Evolutionary conservation across 1,140 invertebrate genomes (phyloP).

Genomic region (Zaprionus africanus): DNA sequence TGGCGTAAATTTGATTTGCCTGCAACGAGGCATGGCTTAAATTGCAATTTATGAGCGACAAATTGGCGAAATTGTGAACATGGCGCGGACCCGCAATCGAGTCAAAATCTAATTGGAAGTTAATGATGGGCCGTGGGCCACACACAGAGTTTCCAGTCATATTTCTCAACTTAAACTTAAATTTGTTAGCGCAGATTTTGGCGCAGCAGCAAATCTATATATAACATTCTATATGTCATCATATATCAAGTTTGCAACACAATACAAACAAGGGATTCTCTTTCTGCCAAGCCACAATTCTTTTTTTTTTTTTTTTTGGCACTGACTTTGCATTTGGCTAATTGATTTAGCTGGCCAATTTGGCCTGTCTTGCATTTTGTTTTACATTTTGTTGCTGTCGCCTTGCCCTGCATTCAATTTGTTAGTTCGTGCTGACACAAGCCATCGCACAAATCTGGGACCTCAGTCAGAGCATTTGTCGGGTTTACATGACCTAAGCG

Average conservation of each 20-base stretch:
- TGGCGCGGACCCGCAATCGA: constrained; percentile 42
- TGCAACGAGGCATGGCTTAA: constrained; percentile 45
- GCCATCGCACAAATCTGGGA: constrained; percentile 62
- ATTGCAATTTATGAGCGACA: constrained; percentile 78
- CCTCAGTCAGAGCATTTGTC: constrained; percentile 58
- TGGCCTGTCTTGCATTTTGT: constrained; percentile 31
- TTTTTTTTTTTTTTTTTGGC: constrained; percentile 52
- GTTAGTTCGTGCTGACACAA: constrained; percentile 47
- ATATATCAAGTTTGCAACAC: constrained; percentile 36
- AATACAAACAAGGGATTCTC: constrained; percentile 5
- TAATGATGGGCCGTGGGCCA: constrained; percentile 54
- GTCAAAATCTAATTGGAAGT: constrained; percentile 70
- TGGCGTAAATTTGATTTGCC: constrained; percentile 71
- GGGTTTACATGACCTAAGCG: constrained; percentile 76
- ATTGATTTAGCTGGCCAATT: constrained; percentile 73
- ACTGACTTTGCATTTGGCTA: constrained; percentile 75
- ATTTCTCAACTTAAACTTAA: constrained; percentile 16
- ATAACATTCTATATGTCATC: neutral
- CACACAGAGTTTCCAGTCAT: neutral
- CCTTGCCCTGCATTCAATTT: constrained; percentile 23
- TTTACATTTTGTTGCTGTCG: constrained; percentile 20
- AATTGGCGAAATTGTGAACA: constrained; percentile 64
- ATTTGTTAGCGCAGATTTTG: constrained; percentile 64
- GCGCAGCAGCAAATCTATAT: constrained; percentile 17
- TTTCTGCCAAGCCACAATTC: constrained; percentile 62